phyloP scores from a whole-genome alignment of 2,113 vertebrate species.

The Gymnogyps californianus region DNA sequence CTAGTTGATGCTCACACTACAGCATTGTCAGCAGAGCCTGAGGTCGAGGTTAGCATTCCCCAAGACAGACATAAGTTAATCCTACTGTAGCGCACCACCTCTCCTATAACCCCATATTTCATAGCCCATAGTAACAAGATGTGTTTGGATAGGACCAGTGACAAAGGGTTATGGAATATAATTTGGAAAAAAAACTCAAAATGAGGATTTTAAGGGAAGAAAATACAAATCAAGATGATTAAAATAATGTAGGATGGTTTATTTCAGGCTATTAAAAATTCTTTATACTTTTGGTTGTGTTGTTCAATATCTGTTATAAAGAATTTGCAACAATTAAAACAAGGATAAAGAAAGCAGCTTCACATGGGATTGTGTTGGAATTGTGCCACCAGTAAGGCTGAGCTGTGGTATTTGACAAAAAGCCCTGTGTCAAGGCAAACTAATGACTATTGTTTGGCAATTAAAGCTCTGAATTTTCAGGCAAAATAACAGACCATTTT shows the following conservation, averaged over 20 bases:
- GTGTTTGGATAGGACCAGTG: neutral
- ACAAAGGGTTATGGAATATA: neutral
- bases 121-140: neutral
- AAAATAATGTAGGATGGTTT: neutral
- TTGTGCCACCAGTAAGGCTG: neutral
- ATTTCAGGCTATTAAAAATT: neutral
- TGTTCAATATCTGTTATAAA: neutral
- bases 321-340: neutral
- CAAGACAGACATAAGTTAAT: neutral
- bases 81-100: neutral
- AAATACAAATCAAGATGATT: neutral
- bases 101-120: neutral
- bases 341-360: neutral
- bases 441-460: slow-evolving; percentile 41
- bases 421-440: slow-evolving; percentile 2
- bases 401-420: slow-evolving; percentile 26
- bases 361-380: neutral
- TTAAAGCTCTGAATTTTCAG: slow-evolving; percentile 25
- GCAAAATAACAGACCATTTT: neutral
- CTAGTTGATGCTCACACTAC: neutral
- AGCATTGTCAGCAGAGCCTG: neutral
- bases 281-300: neutral
- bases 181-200: neutral
- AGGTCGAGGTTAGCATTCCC: neutral
- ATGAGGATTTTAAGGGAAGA: neutral